Conservation (phyloP, 2,113 vertebrate genomes). For the Gnathonemus echidnorhynchus region DNA sequence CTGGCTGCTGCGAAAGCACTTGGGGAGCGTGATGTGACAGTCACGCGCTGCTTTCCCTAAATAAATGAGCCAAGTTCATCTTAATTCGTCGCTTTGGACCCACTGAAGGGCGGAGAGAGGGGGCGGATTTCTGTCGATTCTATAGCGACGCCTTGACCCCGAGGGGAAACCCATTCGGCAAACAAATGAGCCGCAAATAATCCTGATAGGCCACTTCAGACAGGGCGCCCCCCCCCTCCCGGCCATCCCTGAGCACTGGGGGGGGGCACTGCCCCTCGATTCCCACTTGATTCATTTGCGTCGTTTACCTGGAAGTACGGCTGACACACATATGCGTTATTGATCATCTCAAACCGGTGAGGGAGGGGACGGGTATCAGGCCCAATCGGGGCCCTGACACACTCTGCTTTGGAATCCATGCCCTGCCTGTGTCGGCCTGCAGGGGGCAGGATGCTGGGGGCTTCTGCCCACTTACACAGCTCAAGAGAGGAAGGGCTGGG, state of each 20-base stretch:
- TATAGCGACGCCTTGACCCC: constrained; percentile 20
- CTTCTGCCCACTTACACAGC: background rate
- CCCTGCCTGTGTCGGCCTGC: background rate
- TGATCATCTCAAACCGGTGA: constrained; percentile 24
- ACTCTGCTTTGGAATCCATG: constrained; percentile 27
- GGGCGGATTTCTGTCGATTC: constrained; percentile 21
- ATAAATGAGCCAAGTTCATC: constrained; percentile 26
- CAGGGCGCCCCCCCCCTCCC: background rate
- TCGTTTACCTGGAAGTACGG: constrained; percentile 33
- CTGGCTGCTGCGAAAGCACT: background rate
- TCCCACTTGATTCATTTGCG: constrained; percentile 32
- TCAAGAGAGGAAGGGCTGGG: background rate
- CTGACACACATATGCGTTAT: constrained; percentile 32
- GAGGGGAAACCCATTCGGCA: constrained; percentile 32
- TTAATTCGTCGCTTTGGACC: constrained; percentile 5
- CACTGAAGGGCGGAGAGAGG: background rate
- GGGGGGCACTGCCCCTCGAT: background rate
- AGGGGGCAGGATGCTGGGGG: background rate
- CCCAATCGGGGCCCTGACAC: constrained; percentile 23
- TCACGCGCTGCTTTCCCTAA: constrained; percentile 24
- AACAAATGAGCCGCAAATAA: constrained; percentile 44
- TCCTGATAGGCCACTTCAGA: constrained; percentile 37
- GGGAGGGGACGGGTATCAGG: constrained; percentile 27
- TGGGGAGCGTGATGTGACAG: constrained; percentile 28
- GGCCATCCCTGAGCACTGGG: background rate